Percentiles rank a stretch among this genome's conserved stretches.
Evolutionary conservation across 2,797 vertebrate genomes (phyloP).

Genomic region (Sternotherus odoratus): DNA sequence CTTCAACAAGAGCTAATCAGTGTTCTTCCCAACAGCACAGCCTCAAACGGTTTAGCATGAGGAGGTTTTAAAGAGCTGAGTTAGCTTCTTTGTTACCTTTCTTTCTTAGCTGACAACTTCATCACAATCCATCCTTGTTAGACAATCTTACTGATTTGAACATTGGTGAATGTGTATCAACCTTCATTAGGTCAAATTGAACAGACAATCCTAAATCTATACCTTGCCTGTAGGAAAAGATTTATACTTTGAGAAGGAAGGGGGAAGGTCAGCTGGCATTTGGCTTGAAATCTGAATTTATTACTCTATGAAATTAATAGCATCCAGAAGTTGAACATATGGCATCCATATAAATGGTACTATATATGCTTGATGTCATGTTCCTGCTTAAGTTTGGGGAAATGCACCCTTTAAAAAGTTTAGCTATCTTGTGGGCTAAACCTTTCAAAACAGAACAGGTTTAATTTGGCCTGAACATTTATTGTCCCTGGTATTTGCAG

Average conservation of each 20-base stretch:
- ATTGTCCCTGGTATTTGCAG: conserved; percentile 59
- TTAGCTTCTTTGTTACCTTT: conserved; percentile 56
- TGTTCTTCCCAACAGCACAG: conserved; percentile 56
- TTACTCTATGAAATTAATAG: conserved; percentile 73
- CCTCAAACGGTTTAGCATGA: conserved; percentile 48
- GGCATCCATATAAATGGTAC: conserved; percentile 71
- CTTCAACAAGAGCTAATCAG: conserved; percentile 41
- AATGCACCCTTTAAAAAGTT: conserved; percentile 51
- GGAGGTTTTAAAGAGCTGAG: conserved; percentile 32
- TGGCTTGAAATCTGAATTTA: conserved; percentile 69
- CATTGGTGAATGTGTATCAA: conserved; percentile 42
- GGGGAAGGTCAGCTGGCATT: conserved; percentile 59
- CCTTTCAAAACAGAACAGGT: conserved; percentile 52
- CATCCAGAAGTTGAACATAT: conserved; percentile 69
- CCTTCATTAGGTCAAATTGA: conserved; percentile 58
- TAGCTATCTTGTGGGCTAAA: conserved; percentile 62
- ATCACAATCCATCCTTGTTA: conserved; percentile 60
- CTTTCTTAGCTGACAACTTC: conserved; percentile 59
- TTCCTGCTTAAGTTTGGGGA: conserved; percentile 65
- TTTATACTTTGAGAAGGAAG: conserved; percentile 40
- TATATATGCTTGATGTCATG: conserved; percentile 72
- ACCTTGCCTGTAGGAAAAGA: conserved; percentile 18
- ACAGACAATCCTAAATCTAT: conserved; percentile 38
- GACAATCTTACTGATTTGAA: conserved; percentile 52
- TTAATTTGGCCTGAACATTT: conserved; percentile 68